These are phyloP conservation scores for Coregonus sp. DNA, from an alignment of 2,797 vertebrate genomes.

Conservation along the genomic window DNA sequence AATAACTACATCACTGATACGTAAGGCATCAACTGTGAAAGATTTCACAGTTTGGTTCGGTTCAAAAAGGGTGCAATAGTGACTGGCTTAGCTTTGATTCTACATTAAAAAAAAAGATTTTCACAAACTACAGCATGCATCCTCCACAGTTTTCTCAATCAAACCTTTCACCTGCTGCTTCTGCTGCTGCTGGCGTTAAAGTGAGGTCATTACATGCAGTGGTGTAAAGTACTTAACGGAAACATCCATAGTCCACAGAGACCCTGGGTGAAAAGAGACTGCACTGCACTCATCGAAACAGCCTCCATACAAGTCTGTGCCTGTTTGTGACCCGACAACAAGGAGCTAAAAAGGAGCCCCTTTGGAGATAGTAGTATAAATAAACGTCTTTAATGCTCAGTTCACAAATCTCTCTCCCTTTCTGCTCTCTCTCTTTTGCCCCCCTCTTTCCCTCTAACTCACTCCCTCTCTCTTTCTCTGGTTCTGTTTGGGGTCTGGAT, in stretches of 20 bases:
- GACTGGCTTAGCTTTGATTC: too few species aligned
- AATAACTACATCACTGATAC: too few species aligned
- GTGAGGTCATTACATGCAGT: constrained; percentile 21
- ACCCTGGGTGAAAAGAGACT: constrained; percentile 57
- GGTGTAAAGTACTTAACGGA: constrained; percentile 46
- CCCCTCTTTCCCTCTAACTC: neutral
- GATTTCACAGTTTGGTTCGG: neutral
- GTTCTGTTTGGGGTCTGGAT: neutral
- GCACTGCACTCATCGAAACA: constrained; percentile 49
- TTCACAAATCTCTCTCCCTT: neutral
- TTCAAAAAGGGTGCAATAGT: too few species aligned
- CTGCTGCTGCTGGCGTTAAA: constrained; percentile 36
- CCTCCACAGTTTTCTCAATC: constrained; percentile 22
- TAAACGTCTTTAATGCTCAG: neutral
- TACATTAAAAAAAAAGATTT: neutral
- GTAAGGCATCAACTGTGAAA: neutral
- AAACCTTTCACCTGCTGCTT: constrained; percentile 23
- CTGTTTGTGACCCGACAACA: constrained; percentile 57
- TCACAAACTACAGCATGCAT: constrained; percentile 12
- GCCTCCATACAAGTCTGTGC: constrained; percentile 60
- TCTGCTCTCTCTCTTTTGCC: neutral
- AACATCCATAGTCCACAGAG: constrained; percentile 64
- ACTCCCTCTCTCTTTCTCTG: neutral
- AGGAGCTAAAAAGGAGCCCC: constrained; percentile 19
- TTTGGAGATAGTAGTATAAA: constrained; percentile 36